phyloP scores from a whole-genome alignment of 2,888 invertebrate genomes.

The Anagyrus pseudococci region DNA sequence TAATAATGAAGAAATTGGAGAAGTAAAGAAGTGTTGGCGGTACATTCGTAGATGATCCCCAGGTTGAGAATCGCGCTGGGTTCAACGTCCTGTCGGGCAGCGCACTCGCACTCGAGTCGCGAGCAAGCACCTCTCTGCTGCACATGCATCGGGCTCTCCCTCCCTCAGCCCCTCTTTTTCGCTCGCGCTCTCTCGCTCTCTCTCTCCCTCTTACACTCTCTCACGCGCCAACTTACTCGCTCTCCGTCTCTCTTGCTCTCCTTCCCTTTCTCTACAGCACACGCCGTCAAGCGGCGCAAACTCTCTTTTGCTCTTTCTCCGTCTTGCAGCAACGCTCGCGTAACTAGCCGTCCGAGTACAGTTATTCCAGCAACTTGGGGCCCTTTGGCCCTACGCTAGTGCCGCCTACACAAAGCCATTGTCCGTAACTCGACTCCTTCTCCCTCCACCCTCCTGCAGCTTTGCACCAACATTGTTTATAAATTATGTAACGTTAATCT shows the following conservation, averaged over 20 bases:
- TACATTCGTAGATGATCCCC: conserved; percentile 55
- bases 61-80: conserved; percentile 61
- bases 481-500: too few species aligned
- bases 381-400: conserved; percentile 49
- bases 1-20: neutral
- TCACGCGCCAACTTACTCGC: neutral
- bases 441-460: too few species aligned
- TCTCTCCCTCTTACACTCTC: conserved; percentile 7
- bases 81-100: conserved; percentile 62
- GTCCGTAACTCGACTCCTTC: conserved; percentile 25
- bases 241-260: neutral
- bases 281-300: conserved; percentile 29
- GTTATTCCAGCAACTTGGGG: conserved; percentile 57
- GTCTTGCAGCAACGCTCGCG: conserved; percentile 17
- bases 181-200: conserved; percentile 31
- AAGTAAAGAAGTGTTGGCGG: conserved; percentile 31
- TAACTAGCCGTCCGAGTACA: conserved; percentile 53
- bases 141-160: conserved; percentile 38
- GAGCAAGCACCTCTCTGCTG: conserved; percentile 47
- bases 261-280: conserved; percentile 1
- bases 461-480: too few species aligned
- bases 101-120: conserved; percentile 51
- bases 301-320: conserved; percentile 51
- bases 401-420: conserved; percentile 37
- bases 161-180: conserved; percentile 40